These are phyloP conservation scores for Lucifuga dentata DNA, from an alignment of 2,113 vertebrate species.

Conservation along the genomic window DNA sequence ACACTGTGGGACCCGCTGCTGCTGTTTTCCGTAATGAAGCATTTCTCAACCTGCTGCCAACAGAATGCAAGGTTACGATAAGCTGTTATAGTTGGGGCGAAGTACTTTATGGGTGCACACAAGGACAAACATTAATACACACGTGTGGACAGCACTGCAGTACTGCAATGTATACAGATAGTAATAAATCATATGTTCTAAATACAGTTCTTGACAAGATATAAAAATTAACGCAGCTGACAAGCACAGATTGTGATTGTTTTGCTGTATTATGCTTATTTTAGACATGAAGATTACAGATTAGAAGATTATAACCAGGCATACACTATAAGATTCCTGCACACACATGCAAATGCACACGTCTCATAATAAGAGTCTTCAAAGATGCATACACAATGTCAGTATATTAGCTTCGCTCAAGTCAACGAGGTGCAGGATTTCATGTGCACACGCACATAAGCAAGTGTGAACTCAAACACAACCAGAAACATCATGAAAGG, in stretches of 20 bases:
- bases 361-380: conserved; percentile 20
- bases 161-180: background rate
- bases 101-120: conserved; percentile 40
- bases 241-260: background rate
- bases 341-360: conserved; percentile 1
- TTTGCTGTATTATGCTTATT: conserved; percentile 7
- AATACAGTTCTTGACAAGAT: background rate
- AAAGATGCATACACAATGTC: conserved; percentile 40
- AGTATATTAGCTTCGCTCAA: conserved; percentile 35
- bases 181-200: background rate
- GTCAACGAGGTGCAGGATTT: conserved; percentile 20
- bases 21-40: conserved; percentile 68
- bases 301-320: background rate
- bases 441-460: conserved; percentile 8
- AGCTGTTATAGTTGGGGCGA: conserved; percentile 37
- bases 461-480: conserved; percentile 12
- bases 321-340: conserved; percentile 3
- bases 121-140: conserved; percentile 52
- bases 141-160: background rate
- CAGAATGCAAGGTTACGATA: conserved; percentile 62
- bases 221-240: background rate
- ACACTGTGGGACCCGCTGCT: conserved; percentile 54
- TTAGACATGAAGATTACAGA: conserved; percentile 21
- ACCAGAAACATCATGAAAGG: conserved; percentile 39
- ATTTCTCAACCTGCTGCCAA: conserved; percentile 65